These are phyloP conservation scores for Iphiclides podalirius DNA, from an alignment of 2,888 invertebrate genomes.

Conservation along the genomic window DNA sequence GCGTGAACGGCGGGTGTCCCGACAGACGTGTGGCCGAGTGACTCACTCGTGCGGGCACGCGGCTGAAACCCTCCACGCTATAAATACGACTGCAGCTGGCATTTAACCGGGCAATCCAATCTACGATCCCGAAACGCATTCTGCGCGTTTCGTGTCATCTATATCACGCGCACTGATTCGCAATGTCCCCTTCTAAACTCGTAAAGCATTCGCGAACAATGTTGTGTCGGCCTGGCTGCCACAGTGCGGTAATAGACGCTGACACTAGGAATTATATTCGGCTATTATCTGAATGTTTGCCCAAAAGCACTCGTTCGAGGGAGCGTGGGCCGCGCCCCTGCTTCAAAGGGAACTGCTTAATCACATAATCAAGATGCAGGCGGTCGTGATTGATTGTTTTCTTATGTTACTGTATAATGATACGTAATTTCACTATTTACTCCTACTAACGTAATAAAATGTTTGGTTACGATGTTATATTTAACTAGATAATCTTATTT, in stretches of 20 bases:
- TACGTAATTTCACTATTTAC: constrained; percentile 37
- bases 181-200: constrained; percentile 27
- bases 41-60: constrained; percentile 56
- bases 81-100: constrained; percentile 73
- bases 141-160: constrained; percentile 40
- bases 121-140: constrained; percentile 61
- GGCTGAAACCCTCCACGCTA: constrained; percentile 44
- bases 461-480: too few relatives aligned
- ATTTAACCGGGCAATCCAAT: constrained; percentile 69
- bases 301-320: constrained; percentile 22
- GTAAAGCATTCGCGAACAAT: constrained; percentile 19
- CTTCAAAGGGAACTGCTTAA: constrained; percentile 52
- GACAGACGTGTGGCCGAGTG: constrained; percentile 62
- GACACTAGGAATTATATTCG: constrained; percentile 24
- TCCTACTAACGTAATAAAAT: constrained; percentile 7
- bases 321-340: constrained; percentile 30
- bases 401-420: constrained; percentile 38
- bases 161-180: constrained; percentile 35
- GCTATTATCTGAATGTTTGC: constrained; percentile 27
- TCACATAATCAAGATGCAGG: constrained; percentile 61
- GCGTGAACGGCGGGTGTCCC: constrained; percentile 56
- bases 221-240: constrained; percentile 11
- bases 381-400: constrained; percentile 40
- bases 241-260: constrained; percentile 22
- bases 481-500: too few relatives aligned